These are phyloP conservation scores for Hipparchia semele DNA, from an alignment of 2,888 invertebrate species.

Conservation along the genomic window DNA sequence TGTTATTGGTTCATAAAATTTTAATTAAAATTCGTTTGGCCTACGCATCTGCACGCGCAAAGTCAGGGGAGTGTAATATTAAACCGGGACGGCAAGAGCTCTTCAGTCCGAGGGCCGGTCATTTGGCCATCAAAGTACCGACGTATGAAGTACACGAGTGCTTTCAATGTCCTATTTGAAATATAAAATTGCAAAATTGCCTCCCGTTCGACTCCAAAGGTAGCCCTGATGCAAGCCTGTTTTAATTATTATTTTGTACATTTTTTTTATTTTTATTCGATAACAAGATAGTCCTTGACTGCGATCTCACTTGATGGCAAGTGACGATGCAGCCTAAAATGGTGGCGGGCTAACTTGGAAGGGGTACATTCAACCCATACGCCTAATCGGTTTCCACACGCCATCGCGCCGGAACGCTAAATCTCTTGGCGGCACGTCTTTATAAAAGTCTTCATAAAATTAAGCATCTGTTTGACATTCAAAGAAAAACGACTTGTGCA, in stretches of 20 bases:
- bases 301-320: too few relatives aligned
- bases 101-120: constrained; percentile 53
- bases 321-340: too few relatives aligned
- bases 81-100: constrained; percentile 51
- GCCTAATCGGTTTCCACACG: too few relatives aligned
- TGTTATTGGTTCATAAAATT: constrained; percentile 11
- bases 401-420: too few relatives aligned
- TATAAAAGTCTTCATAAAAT: too few relatives aligned
- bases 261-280: not conserved
- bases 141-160: constrained; percentile 47
- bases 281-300: too few relatives aligned
- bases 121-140: constrained; percentile 56
- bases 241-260: constrained; percentile 28
- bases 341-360: too few relatives aligned
- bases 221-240: constrained; percentile 37
- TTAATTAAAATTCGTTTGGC: constrained; percentile 21
- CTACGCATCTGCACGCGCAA: constrained; percentile 32
- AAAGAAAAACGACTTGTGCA: too few relatives aligned
- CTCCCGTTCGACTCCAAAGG: constrained; percentile 44
- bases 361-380: too few relatives aligned
- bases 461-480: too few relatives aligned
- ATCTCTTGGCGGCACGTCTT: too few relatives aligned
- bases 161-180: constrained; percentile 46
- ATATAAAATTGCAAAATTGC: constrained; percentile 45
- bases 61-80: constrained; percentile 40